Conservation (phyloP, 2,797 vertebrate genomes). For the Phaenicophaeus curvirostris region DNA sequence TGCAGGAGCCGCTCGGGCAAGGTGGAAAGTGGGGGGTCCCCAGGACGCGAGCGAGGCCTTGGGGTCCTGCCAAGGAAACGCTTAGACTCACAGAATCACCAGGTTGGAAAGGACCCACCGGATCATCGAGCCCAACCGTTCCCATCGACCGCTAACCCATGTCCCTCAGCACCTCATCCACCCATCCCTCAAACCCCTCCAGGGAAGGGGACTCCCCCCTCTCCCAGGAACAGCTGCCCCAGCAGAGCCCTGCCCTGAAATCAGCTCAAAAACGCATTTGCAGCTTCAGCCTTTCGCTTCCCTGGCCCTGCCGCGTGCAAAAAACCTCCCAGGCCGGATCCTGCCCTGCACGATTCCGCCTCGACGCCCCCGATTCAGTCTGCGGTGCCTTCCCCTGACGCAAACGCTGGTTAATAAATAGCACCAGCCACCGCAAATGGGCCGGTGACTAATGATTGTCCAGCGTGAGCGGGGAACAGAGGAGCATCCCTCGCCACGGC, state of each 20-base stretch:
- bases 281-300: background rate
- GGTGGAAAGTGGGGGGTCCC: background rate
- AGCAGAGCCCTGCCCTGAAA: background rate
- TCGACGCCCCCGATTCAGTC: background rate
- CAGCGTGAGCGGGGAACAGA: accelerated
- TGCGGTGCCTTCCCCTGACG: background rate
- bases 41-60: too few relatives aligned
- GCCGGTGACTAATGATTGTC: background rate
- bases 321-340: background rate
- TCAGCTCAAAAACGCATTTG: background rate
- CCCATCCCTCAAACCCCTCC: too few relatives aligned
- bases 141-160: too few relatives aligned
- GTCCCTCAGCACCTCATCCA: too few relatives aligned
- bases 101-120: too few relatives aligned
- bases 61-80: background rate
- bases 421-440: accelerated
- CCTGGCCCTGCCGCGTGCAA: accelerated
- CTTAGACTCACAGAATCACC: background rate
- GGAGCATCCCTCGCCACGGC: background rate
- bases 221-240: background rate
- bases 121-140: too few relatives aligned
- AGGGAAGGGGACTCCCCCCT: too few relatives aligned
- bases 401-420: conserved; percentile 20
- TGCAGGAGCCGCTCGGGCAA: background rate
- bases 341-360: background rate